Conservation (phyloP, 2,113 vertebrate species). For the Platichthys flesus region DNA sequence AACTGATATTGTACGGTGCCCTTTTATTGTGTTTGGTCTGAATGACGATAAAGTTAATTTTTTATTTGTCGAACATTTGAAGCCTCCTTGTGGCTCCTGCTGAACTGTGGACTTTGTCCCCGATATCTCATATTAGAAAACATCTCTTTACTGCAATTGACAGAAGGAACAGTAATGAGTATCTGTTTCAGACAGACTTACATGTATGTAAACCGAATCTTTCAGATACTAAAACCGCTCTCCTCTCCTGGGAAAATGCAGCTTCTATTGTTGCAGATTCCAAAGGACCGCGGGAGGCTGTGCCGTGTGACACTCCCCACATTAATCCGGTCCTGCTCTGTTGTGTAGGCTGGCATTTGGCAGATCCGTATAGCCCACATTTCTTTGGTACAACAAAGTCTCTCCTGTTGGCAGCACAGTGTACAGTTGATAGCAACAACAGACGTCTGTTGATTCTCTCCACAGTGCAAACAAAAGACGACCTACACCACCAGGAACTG, state of each 20-base stretch:
- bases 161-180: no score
- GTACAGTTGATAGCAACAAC: conserved; percentile 37
- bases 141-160: neutral
- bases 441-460: conserved; percentile 34
- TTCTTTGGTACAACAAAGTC: conserved; percentile 55
- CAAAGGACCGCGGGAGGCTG: neutral
- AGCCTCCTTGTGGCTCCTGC: neutral
- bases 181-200: no score
- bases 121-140: neutral
- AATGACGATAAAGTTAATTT: no score
- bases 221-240: neutral
- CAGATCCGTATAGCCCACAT: conserved; percentile 3
- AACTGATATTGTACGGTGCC: no score
- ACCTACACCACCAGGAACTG: conserved; percentile 25
- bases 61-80: neutral
- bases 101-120: neutral
- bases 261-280: neutral
- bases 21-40: no score
- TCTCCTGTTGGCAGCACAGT: conserved; percentile 28
- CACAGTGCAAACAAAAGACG: conserved; percentile 8
- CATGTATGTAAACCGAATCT: neutral
- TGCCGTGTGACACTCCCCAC: neutral
- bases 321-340: conserved; percentile 9
- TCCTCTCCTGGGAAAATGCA: neutral
- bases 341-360: conserved; percentile 38